Base-by-base conservation (phyloP, 2,113 vertebrate species). In the Vimba vimba region DNA sequence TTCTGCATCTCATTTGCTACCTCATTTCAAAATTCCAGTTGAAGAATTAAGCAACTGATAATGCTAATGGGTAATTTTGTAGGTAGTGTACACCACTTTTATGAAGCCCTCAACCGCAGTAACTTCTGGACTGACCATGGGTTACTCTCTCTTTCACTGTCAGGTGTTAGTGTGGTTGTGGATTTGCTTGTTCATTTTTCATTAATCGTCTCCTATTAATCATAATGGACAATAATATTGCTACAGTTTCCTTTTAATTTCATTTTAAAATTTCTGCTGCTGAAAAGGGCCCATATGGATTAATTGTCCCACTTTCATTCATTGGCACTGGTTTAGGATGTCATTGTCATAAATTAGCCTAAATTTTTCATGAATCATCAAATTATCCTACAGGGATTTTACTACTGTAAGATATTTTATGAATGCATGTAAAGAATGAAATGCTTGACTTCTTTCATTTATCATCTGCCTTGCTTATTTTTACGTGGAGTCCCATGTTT, bases 161-260 rank as follows among this genome's bases (percentile, higher is more conserved):
- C 77, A 79, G 17, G 55, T 64, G 69, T 74, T 82, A 66, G 79
- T 74, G 62, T 74, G 62, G 59, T 81, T 77, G 62, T 82, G 74
- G 55, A 89, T 85, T 68, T 60, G 36, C 80, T 83, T 13, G 76
- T 90, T 57, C 82, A 91, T 87, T 76, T 89, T 91, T 88, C 27
- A 89, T 90, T 82, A 64, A 77, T 85, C 52, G 10, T 84, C 81
- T 60, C 81, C 50, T 82, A 81, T 89, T 71, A 85, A 23, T 23
- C 19, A 57, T 23, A 23, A 57, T 57, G 55, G 19, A 21, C 52
- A 57, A 57, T 7, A 23, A 74, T 15, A 73, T 66, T 75, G 69
- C 43, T n/a, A 15, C 47, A 50, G 47, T 50, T 47, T 30, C 43
- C 19, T 66, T 64, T 86, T 45, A 19, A 75, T 69, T 69, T 47